Base-by-base conservation (phyloP, 2,113 vertebrate species). In the Vimba vimba region DNA sequence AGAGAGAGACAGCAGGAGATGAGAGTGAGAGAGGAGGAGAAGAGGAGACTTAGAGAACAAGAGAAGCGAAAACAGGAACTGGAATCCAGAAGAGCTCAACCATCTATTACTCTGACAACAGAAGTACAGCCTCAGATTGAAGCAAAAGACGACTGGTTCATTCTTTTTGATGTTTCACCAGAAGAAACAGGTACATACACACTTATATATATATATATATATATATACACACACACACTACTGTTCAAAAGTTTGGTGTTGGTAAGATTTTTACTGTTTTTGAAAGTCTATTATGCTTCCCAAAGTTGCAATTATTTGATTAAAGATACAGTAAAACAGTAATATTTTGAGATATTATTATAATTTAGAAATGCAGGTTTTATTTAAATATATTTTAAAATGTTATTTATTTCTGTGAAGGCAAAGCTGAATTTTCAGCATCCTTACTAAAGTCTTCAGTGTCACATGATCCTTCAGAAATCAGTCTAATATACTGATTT, bases 91-190 rank as follows among this genome's bases (percentile, higher is more conserved):
- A 55, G n/a, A 78, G 23, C 43, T 50, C 85, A 75, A 52, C 8
- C n/a, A 23, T 55, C 36, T 45, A 12, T 78, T 27, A 25, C 25
- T 19, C 23, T 21, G 79, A 5, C 91, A 86, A 92, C 91, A 87
- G 87, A 0, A 47, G 88, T 83, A 1, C 19, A 45, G 71, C 7
- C 78, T 15, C 79, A 84, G 2, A 87, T 89, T 25, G 88, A 87
- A 52, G 83, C 80, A 57, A 85, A 91, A 50, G 92, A 91, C 82
- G 92, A 94, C 78, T 95, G 94, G 94, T 95, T 93, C 91, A 86
- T 90, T 89, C 91, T 94, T 1, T 91, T 94, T 33, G 93, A 93
- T 66, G 25, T 36, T 73, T 43, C 52, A 59, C 66, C 39, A 19
- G 82, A 81, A 33, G 21, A 50, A 84, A 27, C 15, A 47, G 13